These are phyloP conservation scores for Pterocles burchelli DNA, from an alignment of 2,113 vertebrate species.

Conservation along the genomic window DNA sequence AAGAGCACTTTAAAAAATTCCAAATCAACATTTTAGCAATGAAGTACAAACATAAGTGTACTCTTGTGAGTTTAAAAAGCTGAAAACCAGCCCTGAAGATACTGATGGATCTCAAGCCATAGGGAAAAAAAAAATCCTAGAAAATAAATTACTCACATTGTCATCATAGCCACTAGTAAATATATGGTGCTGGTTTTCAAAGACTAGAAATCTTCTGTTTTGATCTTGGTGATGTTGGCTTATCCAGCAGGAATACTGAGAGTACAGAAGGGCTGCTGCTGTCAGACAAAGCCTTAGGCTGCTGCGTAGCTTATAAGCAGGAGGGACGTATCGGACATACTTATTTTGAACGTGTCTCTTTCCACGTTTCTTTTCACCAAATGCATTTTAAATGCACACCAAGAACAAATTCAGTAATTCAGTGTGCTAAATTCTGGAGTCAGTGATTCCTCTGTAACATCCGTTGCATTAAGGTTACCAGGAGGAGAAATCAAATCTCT, in stretches of 20 bases:
- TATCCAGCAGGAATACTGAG: not conserved
- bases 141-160: not conserved
- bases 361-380: rapidly evolving
- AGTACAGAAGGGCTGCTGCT: not conserved
- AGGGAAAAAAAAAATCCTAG: not conserved
- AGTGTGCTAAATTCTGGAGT: not conserved
- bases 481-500: not conserved
- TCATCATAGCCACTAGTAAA: not conserved
- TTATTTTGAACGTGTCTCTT: not conserved
- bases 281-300: not conserved
- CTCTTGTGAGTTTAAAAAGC: not conserved
- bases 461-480: rapidly evolving
- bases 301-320: not conserved
- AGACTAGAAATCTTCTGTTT: not conserved
- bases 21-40: not conserved
- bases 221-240: not conserved
- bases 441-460: not conserved
- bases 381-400: not conserved
- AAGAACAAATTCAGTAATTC: not conserved
- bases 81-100: not conserved
- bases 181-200: not conserved
- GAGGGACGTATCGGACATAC: not conserved
- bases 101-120: not conserved
- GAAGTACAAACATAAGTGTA: not conserved
- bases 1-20: not conserved